A percentile compares a stretch with the other conserved stretches of the same genome.
Conservation (phyloP, 2,888 invertebrate species). For the Seira ritae region DNA sequence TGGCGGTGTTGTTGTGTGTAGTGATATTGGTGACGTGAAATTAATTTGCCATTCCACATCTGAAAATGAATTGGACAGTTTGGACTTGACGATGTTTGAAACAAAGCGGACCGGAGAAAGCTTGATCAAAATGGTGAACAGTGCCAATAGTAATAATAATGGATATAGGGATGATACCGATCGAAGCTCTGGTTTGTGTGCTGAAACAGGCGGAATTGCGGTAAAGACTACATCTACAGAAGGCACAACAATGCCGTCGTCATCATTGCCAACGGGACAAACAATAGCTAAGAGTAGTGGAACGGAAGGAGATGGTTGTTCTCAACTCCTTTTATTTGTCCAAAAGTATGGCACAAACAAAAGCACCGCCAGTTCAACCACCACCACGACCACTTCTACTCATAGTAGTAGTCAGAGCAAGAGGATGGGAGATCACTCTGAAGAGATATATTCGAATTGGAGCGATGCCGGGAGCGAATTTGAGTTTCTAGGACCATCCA, state of each 20-base stretch:
- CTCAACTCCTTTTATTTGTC: constrained; percentile 38
- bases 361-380: constrained; percentile 33
- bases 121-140: background rate
- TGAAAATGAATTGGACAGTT: constrained; percentile 80
- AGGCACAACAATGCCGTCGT: constrained; percentile 12
- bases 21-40: constrained; percentile 30
- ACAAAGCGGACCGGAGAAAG: constrained; percentile 74
- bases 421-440: background rate
- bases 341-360: constrained; percentile 39
- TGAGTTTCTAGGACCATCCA: constrained; percentile 70
- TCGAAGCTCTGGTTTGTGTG: constrained; percentile 51
- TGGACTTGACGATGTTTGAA: constrained; percentile 82
- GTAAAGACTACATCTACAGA: constrained; percentile 15
- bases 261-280: background rate
- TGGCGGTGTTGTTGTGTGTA: background rate
- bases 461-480: constrained; percentile 74
- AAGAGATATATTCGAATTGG: constrained; percentile 66
- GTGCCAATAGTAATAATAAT: background rate
- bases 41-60: constrained; percentile 60
- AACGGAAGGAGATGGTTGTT: background rate
- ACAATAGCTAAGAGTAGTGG: constrained; percentile 2
- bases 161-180: constrained; percentile 21
- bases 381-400: background rate
- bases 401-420: constrained; percentile 42
- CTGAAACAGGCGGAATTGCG: constrained; percentile 41